Conservation (phyloP, 2,797 vertebrate genomes). For the Eulemur albifrons region DNA sequence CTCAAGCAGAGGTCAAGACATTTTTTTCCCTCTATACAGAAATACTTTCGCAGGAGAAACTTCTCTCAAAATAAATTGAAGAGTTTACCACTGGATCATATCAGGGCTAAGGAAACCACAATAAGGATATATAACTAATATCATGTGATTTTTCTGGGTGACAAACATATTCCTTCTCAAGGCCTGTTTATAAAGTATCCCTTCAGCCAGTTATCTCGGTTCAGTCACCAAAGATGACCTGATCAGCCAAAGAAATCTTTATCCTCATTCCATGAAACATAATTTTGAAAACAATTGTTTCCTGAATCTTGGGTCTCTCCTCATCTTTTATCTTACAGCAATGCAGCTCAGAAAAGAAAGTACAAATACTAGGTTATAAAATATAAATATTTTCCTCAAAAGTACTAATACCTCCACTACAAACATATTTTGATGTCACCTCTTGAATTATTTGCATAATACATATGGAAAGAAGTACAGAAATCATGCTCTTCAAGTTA, state of each 20-base stretch:
- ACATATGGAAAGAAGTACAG: not conserved
- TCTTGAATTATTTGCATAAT: conserved; percentile 14
- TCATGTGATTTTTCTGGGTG: not conserved
- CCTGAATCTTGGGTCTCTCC: not conserved
- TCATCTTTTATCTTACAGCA: not conserved
- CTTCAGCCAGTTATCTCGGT: not conserved
- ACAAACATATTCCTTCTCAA: not conserved
- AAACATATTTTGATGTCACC: not conserved
- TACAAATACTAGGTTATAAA: not conserved
- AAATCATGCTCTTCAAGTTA: conserved; percentile 20
- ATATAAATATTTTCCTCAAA: conserved; percentile 39
- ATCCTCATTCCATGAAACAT: not conserved
- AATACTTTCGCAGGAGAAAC: conserved; percentile 18
- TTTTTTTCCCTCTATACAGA: not conserved
- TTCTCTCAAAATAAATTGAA: conserved; percentile 43
- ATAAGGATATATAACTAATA: not conserved
- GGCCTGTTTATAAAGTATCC: not conserved
- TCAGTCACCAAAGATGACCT: not conserved
- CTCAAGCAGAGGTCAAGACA: conserved; percentile 20
- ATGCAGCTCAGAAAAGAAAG: not conserved
- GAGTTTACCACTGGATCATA: not conserved
- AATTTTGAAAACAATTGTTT: conserved; percentile 34
- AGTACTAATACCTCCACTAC: not conserved
- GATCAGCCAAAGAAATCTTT: conserved; percentile 2
- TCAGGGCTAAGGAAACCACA: not conserved